These are phyloP conservation scores for Puma concolor DNA, from an alignment of 2,113 vertebrate species.

Conservation along the genomic window DNA sequence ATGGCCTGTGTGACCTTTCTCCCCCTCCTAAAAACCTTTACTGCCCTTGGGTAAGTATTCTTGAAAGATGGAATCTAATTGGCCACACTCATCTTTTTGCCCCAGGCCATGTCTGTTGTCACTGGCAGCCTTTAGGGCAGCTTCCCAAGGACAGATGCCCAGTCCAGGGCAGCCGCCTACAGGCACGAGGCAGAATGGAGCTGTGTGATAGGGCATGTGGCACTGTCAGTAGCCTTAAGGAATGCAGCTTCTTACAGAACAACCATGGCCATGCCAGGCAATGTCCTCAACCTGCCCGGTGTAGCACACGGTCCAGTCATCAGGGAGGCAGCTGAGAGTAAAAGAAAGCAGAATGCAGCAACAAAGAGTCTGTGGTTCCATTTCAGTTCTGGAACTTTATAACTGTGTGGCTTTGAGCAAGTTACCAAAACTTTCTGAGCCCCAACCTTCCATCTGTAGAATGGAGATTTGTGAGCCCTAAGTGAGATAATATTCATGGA, in stretches of 20 bases:
- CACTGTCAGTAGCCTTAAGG: neutral
- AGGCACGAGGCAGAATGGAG: neutral
- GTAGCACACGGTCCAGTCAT: neutral
- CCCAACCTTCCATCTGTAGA: neutral
- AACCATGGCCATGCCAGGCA: neutral
- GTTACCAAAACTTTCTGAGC: neutral
- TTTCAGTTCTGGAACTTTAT: constrained; percentile 30
- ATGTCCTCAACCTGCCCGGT: neutral
- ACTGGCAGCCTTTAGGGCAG: neutral
- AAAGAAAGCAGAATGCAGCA: neutral
- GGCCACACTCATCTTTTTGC: neutral
- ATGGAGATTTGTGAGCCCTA: neutral
- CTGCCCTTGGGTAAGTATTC: neutral
- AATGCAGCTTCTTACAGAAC: neutral
- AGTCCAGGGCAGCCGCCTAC: neutral
- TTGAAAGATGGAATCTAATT: neutral
- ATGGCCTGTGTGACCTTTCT: neutral
- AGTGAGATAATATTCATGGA: neutral
- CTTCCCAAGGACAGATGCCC: neutral
- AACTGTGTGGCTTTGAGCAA: neutral
- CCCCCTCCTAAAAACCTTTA: neutral
- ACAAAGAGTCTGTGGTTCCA: neutral
- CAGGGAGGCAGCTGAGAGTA: neutral
- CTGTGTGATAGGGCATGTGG: neutral
- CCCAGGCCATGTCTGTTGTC: neutral